A percentile compares a stretch with the other conserved stretches of the same genome.
These are phyloP conservation scores for Ianthella basta DNA, from an alignment of 37 sponge, comb jelly and placozoan genomes.

Conservation along the genomic window DNA sequence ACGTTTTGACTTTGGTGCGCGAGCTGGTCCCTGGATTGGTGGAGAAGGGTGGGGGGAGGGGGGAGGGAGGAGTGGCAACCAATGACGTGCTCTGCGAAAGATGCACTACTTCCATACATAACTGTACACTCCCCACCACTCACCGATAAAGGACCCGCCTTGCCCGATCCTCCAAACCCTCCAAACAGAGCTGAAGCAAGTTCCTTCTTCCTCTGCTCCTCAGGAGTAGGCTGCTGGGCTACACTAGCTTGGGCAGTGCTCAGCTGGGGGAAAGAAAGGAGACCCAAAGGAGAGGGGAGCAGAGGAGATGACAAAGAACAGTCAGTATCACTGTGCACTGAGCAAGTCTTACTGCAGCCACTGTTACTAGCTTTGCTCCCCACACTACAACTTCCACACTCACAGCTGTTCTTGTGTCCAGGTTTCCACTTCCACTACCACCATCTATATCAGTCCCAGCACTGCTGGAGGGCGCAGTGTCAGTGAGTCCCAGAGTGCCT, in stretches of 20 bases:
- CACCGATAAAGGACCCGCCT: slow-evolving; percentile 7
- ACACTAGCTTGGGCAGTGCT: slow-evolving; percentile 18
- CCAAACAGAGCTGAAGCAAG: slow-evolving; percentile 80
- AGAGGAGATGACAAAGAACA: no score
- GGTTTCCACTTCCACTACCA: not conserved
- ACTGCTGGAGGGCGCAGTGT: no score
- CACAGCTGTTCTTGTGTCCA: not conserved
- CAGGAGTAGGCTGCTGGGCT: slow-evolving; percentile 14
- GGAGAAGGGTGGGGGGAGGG: no score
- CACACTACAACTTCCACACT: not conserved
- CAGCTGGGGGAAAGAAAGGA: no score
- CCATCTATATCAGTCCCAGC: not conserved
- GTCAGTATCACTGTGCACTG: no score
- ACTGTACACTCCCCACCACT: not conserved
- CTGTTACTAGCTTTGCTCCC: no score
- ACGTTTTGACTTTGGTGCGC: slow-evolving; percentile 5
- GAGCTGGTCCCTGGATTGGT: not conserved
- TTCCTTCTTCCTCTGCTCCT: slow-evolving; percentile 53
- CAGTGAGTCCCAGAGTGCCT: no score
- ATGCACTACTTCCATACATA: no score
- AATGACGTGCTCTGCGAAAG: no score
- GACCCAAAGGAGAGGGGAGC: no score
- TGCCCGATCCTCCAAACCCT: slow-evolving; percentile 30
- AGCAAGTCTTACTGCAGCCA: no score
- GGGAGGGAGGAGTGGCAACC: no score